Evolutionary conservation across 2,113 vertebrate genomes (phyloP), one percentile per base, ranked within the genome.

Genomic region (Nothoprocta pentlandii): DNA sequence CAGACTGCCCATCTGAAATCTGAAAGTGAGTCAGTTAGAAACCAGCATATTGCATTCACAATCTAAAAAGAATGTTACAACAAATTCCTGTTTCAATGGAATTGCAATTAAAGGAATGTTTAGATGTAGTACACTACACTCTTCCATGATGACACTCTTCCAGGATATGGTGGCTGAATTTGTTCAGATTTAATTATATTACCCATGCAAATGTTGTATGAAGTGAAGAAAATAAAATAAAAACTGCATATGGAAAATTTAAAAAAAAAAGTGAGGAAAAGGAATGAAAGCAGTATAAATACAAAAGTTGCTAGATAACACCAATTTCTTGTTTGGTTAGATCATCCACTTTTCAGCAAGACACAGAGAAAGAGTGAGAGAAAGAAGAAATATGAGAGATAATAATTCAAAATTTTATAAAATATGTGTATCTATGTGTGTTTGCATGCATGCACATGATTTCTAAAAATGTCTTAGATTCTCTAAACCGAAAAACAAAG

Each of bases 41-140:
- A 49, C 44, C 62, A 76, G 81, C 74, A 95, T 92, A 82, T 54
- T n/a, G 61, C 36, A 90, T 87, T 79, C 64, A 94, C 15, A 61
- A 90, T 71, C 86, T 92, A 85, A 96, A 95, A 93, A 92, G 58
- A 71, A 62, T 81, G 49, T 92, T 94, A n/a, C 66, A 85, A 41
- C 66, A 78, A 76, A 88, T 94, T 95, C 89, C 36, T 76, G 62
- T 92, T 95, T 62, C 73, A 94, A 80, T 73, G 30, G 36, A 95
- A 80, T 85, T 92, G 75, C 61, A 90, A 62, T 80, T 85, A 69
- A 92, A 96, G 74, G 66, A 76, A 15, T 39, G 32, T 9, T 86
- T 91, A 93, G 89, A 80, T 39, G 39, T 34, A 94, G 78, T 77
- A 89, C 92, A 82, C 8, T 39, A 39, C 36, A 39, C 36, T 39